Base-by-base conservation (phyloP, 2,113 vertebrate species). In the Eolophus roseicapilla region DNA sequence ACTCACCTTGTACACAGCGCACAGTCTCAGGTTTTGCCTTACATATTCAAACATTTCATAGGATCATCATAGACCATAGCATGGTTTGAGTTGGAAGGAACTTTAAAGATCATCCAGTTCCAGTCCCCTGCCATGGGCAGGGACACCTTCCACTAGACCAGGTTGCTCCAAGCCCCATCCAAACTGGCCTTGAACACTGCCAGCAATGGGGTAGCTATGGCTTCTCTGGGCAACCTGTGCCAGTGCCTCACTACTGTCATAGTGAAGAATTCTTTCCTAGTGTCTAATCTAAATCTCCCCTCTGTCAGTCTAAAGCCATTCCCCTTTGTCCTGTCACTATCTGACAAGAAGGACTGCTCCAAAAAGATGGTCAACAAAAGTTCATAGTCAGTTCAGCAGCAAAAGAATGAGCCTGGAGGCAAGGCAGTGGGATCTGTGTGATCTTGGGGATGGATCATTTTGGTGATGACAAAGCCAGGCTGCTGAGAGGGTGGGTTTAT, bases 321-420 rank as follows among this genome's bases (percentile, higher is more conserved):
- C 33, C 13, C 57, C 57, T 13, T 35, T 35, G 57, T 35, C 13
- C 33, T 35, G 33, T 35, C 57, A 59, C 33, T 59, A 15, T 6
- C 33, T 59, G 57, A 59, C 33, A 59, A 29, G 33, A 13, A 33
- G 41, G 13, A 29, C 33, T 11, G 17, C 55, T 64, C 62, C 43
- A 33, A 55, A n/a, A 74, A 49, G 57, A 13, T 3, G 10, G 31
- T 27, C 46, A 49, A 28, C n/a, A 35, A 16, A 76, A 65, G 50
- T 35, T 8, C 3, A 1, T 31, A 10, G 18, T 65, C n/a, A 23
- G 49, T 27, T 79, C 10, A 39, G 33, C 0, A 1, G 46, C 8
- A 21, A 60, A 59, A 68, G 52, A 86, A 78, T 33, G n/a, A 70
- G 62, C 39, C 41, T 29, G 33, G 31, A 60, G 49, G 14, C 28